Base-by-base conservation (phyloP, 2,888 invertebrate species). In the Patella ulyssiponensis region DNA sequence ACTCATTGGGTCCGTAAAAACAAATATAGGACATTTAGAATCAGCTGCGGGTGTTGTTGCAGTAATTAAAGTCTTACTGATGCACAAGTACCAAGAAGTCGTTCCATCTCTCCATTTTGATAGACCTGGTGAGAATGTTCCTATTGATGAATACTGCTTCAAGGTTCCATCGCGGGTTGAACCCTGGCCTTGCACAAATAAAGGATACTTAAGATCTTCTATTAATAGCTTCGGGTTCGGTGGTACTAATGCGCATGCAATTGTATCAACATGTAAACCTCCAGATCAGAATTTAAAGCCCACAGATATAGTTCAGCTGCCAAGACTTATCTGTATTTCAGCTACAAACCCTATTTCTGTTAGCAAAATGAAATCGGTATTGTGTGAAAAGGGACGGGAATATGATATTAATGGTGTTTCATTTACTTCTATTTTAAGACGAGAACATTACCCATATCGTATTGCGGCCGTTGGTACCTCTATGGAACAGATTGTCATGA, bases 161-260 rank as follows among this genome's bases (percentile, higher is more conserved):
- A 44, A 75, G 12, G 80, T 86, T 17, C 77, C 83, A n/a, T 69
- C 74, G 27, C 12, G 51, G 0, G 1, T 52, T 20, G 2, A n/a
- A 12, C 23, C 71, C n/a, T 84, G 86, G 85, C 15, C 79, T 33
- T 15, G n/a, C 12, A 58, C 58, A 5, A 58, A 11, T 5, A 58
- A n/a, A 58, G 58, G n/a, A n/a, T 5, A n/a, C n/a, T 58, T 58
- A 12, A 4, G 58, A 12, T 58, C 58, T 7, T 58, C 58, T 58
- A 73, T 85, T 0, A 86, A 84, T 71, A 84, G 82, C 5, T 87
- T 86, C 75, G 85, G 87, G 0, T 85, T 86, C 76, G 86, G 87
- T 12, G 87, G 86, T 27, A 84, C 83, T 44, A 87, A 87, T 52
- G 23, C 73, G 2, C 87, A 87, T 78, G 82, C 80, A 12, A 73